Base-by-base conservation (phyloP, 2,888 invertebrate genomes). In the Andrena haemorrhoa region DNA sequence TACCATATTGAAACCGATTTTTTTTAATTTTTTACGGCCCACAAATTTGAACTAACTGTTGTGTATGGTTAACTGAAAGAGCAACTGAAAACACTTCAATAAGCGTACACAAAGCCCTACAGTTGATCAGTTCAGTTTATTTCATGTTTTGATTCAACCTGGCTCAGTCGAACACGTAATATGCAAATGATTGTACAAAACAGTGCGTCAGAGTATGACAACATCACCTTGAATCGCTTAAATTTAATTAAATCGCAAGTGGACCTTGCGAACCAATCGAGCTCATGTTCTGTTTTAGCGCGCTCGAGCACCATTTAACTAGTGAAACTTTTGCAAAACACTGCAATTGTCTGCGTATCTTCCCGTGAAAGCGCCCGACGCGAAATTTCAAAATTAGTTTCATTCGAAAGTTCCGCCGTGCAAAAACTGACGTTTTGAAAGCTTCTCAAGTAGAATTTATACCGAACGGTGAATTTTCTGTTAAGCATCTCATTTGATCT, bases 211-310 rank as follows among this genome's bases (percentile, higher is more conserved):
- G 12, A 58, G 47, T 20, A 71, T 26, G 23, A 56, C 29, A n/a
- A 29, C 10, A 16, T 70, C 70, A 80, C 85, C 85, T 87, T 87
- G 79, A 66, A 68, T 70, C 82, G 82, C 84, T 86, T 86, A 79
- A 64, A 70, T 82, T 84, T 71, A 79, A 86, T 82, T 82, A 82
- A 84, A 77, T 58, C 51, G 63, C n/a, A 73, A n/a, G 66, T 10
- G 41, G 79, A 63, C 86, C 89, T 89, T 85, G 81, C 75, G 33
- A 81, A 56, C 79, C 82, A 89, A 90, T 90, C 75, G 76, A 82
- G 79, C 81, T 86, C 75, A 56, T 65, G 64, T 87, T 86, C 31
- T 76, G n/a, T 75, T 53, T 51, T 58, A 41, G 3, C 41, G 29
- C 20, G 12, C 16, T 35, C 51, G 5, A 4, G 33, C 20, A 1